A percentile compares a stretch with the other conserved stretches of the same genome.
Evolutionary conservation across 2,888 invertebrate genomes (phyloP).

Genomic region (Melanophora roralis): DNA sequence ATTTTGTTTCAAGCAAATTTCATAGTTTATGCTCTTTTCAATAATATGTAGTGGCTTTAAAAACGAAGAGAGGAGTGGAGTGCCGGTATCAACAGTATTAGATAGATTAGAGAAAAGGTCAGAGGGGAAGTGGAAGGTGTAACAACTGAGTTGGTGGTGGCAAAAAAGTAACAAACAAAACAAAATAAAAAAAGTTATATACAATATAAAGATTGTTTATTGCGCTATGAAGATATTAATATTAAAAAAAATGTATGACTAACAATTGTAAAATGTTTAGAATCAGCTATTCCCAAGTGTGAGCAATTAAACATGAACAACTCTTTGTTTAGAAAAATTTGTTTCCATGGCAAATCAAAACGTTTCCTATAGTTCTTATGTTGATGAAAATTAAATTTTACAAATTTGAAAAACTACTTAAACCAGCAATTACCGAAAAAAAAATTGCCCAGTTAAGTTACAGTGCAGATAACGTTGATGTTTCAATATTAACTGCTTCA

Average conservation of each 20-base stretch:
- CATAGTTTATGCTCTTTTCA: slow-evolving; percentile 9
- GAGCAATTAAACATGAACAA: too few relatives aligned
- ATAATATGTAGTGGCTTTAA: neutral
- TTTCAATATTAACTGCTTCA: too few relatives aligned
- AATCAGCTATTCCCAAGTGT: too few relatives aligned
- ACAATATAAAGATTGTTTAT: neutral
- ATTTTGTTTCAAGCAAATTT: slow-evolving; percentile 18
- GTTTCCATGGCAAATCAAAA: too few relatives aligned
- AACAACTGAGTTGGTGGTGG: neutral
- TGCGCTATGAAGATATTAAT: slow-evolving; percentile 7
- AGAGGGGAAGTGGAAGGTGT: neutral
- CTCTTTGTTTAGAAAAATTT: too few relatives aligned
- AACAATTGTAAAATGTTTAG: slow-evolving; percentile 3
- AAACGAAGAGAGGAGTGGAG: neutral
- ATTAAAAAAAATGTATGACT: neutral
- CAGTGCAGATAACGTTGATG: too few relatives aligned
- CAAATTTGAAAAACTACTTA: too few relatives aligned
- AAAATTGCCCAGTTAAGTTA: too few relatives aligned
- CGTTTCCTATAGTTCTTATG: too few relatives aligned
- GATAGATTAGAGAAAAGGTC: slow-evolving; percentile 2
- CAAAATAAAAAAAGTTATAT: slow-evolving; percentile 2
- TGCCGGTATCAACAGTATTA: neutral
- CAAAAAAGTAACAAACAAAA: slow-evolving; percentile 10
- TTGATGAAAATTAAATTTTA: too few relatives aligned
- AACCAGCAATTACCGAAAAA: too few relatives aligned